Base-by-base conservation (phyloP, 2,888 invertebrate species). In the Dryobotodes eremita region DNA sequence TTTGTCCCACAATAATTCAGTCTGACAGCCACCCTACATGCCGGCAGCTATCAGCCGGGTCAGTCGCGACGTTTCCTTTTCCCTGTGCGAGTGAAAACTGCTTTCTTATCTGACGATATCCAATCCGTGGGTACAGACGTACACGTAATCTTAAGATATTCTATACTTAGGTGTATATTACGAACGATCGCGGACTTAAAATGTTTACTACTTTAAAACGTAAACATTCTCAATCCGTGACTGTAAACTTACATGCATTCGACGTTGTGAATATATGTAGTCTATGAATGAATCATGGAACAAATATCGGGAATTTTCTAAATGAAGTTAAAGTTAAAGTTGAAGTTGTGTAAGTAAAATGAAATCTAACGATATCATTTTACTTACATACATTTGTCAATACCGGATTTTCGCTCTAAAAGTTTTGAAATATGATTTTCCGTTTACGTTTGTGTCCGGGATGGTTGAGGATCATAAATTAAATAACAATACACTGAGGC, bases 51-150 rank as follows among this genome's bases (percentile, higher is more conserved):
- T 88, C 82, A 77, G 53, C 53, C 84, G 59, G 69, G 69, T 74
- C 73, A 75, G 64, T 50, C 68, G 66, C 48, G 79, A 82, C 89
- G 84, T 91, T 93, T 94, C 93, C 94, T 92, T 94, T 94, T 93
- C 92, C 93, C 90, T 80, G 86, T 89, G 81, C 79, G 82, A 90
- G 92, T 86, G 93, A 92, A 94, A 94, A 94, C 94, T 88, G 92
- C 94, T 94, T 94, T 94, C 93, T 92, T 93, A 93, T 92, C 92
- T 86, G 77, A 62, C 70, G 88, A 86, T 90, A 91, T 90, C 89
- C 89, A 90, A 92, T 91, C 88, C 88, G 76, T 81, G 80, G 42
- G 81, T 84, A 82, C 84, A 84, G 84, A 66, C 82, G 68, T 61
- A 62, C 59, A 77, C 84, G 68, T 79, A 82, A 77, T 79, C 76